Percentiles rank a stretch among this genome's conserved stretches.
Conservation (phyloP, 2,888 invertebrate species). For the Phaedon cochleariae region DNA sequence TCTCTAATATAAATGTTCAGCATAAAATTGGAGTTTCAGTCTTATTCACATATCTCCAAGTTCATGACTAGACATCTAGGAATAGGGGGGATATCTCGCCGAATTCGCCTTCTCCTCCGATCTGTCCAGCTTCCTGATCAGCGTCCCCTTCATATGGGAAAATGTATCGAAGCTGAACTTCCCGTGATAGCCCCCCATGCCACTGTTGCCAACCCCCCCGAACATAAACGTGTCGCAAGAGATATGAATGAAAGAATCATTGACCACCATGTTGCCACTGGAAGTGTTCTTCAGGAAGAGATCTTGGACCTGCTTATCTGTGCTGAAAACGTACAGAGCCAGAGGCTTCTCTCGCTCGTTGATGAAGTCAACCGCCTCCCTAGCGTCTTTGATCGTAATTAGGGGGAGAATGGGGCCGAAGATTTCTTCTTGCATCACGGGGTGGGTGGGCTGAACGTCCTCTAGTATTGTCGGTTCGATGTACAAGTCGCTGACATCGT, state of each 20-base stretch:
- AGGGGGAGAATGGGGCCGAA: slow-evolving; percentile 97
- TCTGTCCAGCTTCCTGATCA: slow-evolving; percentile 74
- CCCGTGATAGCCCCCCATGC: slow-evolving; percentile 95
- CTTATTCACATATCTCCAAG: no score
- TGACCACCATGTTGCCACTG: slow-evolving; percentile 82
- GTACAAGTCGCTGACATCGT: slow-evolving; percentile 78
- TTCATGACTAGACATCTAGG: no score
- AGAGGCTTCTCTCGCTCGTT: slow-evolving; percentile 90
- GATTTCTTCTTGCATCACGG: slow-evolving; percentile 90
- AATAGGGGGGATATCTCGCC: slow-evolving; percentile 85
- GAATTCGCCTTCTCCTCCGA: slow-evolving; percentile 74
- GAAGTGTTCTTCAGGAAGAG: slow-evolving; percentile 76
- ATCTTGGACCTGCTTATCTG: slow-evolving; percentile 66
- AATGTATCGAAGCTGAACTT: slow-evolving; percentile 91
- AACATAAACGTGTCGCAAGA: slow-evolving; percentile 91
- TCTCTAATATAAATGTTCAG: no score
- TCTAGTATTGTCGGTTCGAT: slow-evolving; percentile 86
- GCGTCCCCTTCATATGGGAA: slow-evolving; percentile 86
- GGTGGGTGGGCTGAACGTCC: slow-evolving; percentile 78
- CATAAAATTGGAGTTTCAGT: no score
- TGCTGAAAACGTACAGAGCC: slow-evolving; percentile 85
- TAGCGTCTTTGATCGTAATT: slow-evolving; percentile 79
- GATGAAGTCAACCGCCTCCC: slow-evolving; percentile 90
- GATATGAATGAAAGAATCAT: slow-evolving; percentile 87
- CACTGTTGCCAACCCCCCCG: slow-evolving; percentile 94